Evolutionary conservation across 2,113 vertebrate genomes (phyloP).

Genomic region (Cryptomyrus ogoouensis): DNA sequence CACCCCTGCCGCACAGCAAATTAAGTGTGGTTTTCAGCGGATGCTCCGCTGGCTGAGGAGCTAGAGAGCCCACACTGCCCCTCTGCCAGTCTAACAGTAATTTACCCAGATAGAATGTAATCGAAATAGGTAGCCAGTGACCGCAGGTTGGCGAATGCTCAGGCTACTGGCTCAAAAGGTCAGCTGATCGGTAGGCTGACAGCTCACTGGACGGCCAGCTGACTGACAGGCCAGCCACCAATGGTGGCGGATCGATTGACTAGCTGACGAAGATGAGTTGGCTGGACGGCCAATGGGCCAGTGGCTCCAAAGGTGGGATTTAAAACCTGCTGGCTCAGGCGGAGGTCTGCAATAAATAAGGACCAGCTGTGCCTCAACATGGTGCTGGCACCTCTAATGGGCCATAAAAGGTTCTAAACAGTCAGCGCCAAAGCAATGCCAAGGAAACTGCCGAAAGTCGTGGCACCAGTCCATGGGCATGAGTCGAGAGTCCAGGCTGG

Average conservation of each 20-base stretch:
- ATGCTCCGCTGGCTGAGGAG: neutral
- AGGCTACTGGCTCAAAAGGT: neutral
- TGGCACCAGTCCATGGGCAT: neutral
- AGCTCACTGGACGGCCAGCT: neutral
- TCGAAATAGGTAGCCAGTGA: neutral
- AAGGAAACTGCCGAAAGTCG: neutral
- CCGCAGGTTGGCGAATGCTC: neutral
- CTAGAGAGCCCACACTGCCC: neutral
- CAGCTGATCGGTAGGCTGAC: neutral
- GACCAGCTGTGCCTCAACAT: neutral
- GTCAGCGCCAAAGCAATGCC: neutral
- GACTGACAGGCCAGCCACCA: neutral
- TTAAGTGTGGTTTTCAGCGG: neutral
- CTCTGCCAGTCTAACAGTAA: neutral
- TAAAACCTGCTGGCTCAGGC: neutral
- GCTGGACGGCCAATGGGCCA: no score
- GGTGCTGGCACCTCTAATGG: constrained; percentile 1
- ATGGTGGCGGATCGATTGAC: neutral
- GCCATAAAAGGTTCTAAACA: constrained; percentile 15
- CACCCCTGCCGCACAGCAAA: neutral
- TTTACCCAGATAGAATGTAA: neutral
- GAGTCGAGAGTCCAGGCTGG: neutral
- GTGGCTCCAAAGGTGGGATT: neutral
- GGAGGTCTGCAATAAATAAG: constrained; percentile 11
- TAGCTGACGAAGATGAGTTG: neutral